Evolutionary conservation across 2,888 invertebrate species (phyloP), one percentile per base, ranked within the genome.

Genomic region (Aphodius sticticus): DNA sequence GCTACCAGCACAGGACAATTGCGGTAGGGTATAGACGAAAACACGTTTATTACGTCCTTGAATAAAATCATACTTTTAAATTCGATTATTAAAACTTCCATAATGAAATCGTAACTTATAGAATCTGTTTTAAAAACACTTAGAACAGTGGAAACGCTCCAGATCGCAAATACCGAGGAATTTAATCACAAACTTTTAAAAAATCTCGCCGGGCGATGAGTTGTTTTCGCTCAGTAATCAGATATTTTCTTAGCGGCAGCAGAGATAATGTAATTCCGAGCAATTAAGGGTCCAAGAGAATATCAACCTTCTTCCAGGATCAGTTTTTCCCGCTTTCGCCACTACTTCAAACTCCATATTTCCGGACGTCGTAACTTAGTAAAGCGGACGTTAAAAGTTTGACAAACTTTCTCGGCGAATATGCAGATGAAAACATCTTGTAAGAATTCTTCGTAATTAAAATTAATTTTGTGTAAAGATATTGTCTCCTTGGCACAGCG

Each of bases 371-470:
- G 53, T 53, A 53, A 53, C 53, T 53, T 53, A 7, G 53, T 12
- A 12, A 53, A 53, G 12, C 53, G 7, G 7, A 53, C 53, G 53
- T 53, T 53, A 53, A 53, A 53, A 53, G 53, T 53, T 53, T 53
- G 53, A 9, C 53, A 53, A 53, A 53, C 53, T 53, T 53, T 53
- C 53, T 12, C 53, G 53, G 12, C 9, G 53, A 53, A 53, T 53
- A 53, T 53, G 53, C 53, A 53, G 53, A 53, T 53, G 53, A 53
- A 53, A 53, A 53, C 53, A 53, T 53, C 53, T 53, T 53, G 53
- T 53, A 53, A 53, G 53, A 53, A 53, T 53, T 12, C 6, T 9
- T 2, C 53, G 53, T 53, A 53, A 53, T 53, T 53, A 53, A 53
- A 53, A 53, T 53, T 53, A 53, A 53, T 53, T 53, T 53, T 5